These are phyloP conservation scores for Puntigrus tetrazona DNA, from an alignment of 2,113 vertebrate genomes.

Conservation along the genomic window DNA sequence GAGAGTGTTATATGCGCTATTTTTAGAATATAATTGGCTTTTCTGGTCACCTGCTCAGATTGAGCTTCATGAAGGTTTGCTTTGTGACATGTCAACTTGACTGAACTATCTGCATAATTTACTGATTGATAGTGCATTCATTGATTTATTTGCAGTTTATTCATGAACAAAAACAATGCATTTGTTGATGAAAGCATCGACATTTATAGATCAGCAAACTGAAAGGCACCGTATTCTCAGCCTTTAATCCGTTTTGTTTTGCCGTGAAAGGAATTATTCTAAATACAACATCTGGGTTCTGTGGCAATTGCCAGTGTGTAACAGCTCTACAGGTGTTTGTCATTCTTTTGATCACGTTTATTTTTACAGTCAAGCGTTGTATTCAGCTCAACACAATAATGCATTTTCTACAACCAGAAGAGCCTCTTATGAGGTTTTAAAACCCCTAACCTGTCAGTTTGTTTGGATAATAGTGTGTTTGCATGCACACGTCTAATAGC, in stretches of 20 bases:
- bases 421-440: conserved; percentile 1
- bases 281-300: not conserved
- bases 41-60: conserved; percentile 27
- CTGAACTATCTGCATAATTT: not conserved
- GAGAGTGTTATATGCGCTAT: conserved; percentile 32
- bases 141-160: not conserved
- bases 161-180: not conserved
- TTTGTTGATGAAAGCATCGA: not conserved
- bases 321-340: not conserved
- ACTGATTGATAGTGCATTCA: not conserved
- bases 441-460: conserved; percentile 27
- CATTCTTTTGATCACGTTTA: conserved; percentile 8
- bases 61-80: conserved; percentile 17
- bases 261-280: not conserved
- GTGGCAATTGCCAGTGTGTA: not conserved
- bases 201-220: not conserved
- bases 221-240: not conserved
- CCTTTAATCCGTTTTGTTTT: not conserved
- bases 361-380: not conserved
- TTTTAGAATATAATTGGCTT: conserved; percentile 42
- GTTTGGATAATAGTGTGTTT: conserved; percentile 48
- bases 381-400: not conserved
- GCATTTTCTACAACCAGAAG: not conserved
- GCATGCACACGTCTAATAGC: conserved; percentile 43
- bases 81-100: not conserved